Base-by-base conservation (phyloP, 2,888 invertebrate genomes). In the Buathra laborator region DNA sequence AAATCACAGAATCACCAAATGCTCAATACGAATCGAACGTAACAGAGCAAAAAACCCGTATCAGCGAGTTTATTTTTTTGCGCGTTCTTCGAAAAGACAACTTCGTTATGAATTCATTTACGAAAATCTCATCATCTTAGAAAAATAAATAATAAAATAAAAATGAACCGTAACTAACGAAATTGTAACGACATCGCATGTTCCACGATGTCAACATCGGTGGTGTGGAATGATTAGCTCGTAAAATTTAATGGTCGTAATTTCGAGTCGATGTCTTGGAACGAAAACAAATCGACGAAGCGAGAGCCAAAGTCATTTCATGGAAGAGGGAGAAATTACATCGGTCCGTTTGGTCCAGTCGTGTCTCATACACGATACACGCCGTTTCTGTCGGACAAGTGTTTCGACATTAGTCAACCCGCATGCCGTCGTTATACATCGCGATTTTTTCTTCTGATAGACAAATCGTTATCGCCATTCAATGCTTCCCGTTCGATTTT, bases 201-300 rank as follows among this genome's bases (percentile, higher is more conserved):
- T 7, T 56, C 19, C 16, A 24, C 56, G 71, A 16, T 9, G 37
- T 37, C 9, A 37, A 37, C 37, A 37, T 37, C 37, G 37, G 37
- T 37, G 37, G 37, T 19, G 56, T 43, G 53, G 37, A 71, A 71
- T 43, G 56, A 71, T 71, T 56, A 56, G 53, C 53, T 43, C 53
- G 71, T 85, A 86, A 86, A 86, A 76, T 72, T 81, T 82, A 86
- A 85, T 81, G 80, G 75, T 81, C 84, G 70, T 74, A 87, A 86
- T 87, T 86, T 80, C 80, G 70, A 81, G 78, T 82, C 82, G 79
- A 87, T 86, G 86, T 88, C 77, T 85, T 81, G 88, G 87, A 87
- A 86, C 84, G 84, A n/a, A 9, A 56, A 56, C 56, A 32, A 64
- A 66, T 66, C 37, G 37, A 37, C 37, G 37, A 9, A 5, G 37